Conservation (phyloP, 2,888 invertebrate species). For the Cryptocheilus praepositus region DNA sequence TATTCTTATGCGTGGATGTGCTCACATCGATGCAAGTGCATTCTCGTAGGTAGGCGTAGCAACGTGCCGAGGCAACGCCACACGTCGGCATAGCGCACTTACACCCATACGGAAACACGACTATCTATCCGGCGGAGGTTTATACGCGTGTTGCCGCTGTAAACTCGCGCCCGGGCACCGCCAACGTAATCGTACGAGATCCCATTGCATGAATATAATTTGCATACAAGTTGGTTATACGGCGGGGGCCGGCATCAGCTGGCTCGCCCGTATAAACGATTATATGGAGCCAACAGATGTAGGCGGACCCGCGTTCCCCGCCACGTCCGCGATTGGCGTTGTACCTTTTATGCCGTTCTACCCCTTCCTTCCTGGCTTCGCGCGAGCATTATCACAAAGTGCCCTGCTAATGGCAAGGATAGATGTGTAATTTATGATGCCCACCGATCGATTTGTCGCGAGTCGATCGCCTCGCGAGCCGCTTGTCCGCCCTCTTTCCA, state of each 20-base stretch:
- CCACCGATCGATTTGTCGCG: too few relatives aligned
- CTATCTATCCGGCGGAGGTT: constrained; percentile 71
- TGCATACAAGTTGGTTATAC: constrained; percentile 74
- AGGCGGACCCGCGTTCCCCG: constrained; percentile 66
- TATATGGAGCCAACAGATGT: constrained; percentile 74
- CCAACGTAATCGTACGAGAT: constrained; percentile 72
- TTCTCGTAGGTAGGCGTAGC: constrained; percentile 22
- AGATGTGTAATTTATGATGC: background rate
- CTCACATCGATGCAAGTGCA: background rate
- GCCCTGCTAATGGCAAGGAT: constrained; percentile 65
- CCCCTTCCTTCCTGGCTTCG: constrained; percentile 10
- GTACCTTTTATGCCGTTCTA: constrained; percentile 52
- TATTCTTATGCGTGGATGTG: background rate
- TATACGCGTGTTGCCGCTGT: constrained; percentile 74
- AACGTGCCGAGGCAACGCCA: constrained; percentile 23
- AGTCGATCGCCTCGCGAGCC: too few relatives aligned
- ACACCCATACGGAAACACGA: constrained; percentile 60
- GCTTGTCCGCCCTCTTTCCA: too few relatives aligned
- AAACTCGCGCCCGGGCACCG: constrained; percentile 70
- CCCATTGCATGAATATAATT: constrained; percentile 75
- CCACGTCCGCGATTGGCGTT: constrained; percentile 54
- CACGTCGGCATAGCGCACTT: constrained; percentile 2
- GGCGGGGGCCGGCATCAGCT: constrained; percentile 71
- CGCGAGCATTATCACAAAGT: constrained; percentile 59
- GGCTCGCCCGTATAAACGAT: constrained; percentile 74